Evolutionary conservation across 2,113 vertebrate genomes (phyloP).

Genomic region (Garra rufa): DNA sequence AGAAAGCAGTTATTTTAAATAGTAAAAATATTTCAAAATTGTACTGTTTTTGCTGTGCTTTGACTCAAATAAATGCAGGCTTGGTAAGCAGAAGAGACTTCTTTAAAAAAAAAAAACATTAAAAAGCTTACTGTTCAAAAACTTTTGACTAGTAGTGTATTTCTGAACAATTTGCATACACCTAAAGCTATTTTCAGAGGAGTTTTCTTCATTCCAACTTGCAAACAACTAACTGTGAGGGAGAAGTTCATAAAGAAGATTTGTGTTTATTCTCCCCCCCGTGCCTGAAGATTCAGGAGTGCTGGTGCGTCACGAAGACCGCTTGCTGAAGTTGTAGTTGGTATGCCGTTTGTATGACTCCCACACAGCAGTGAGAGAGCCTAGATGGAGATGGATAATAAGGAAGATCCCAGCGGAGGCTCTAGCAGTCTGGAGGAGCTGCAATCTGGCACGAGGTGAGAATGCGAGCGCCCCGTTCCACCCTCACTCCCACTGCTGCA

Average conservation of each 20-base stretch:
- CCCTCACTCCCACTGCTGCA: conserved; percentile 33
- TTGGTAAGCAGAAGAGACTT: no score
- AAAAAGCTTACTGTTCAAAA: no score
- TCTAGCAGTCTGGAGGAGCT: conserved; percentile 16
- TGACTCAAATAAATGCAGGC: no score
- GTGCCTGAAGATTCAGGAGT: neutral
- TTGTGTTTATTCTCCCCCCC: neutral
- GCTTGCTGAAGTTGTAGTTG: conserved; percentile 9
- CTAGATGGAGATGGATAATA: conserved; percentile 13
- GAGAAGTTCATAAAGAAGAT: neutral
- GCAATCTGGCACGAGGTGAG: conserved; percentile 30
- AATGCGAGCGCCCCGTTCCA: neutral
- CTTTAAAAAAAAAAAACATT: no score
- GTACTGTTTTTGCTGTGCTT: no score
- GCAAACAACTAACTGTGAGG: neutral
- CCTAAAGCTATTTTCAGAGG: conserved; percentile 14
- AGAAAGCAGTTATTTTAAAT: no score
- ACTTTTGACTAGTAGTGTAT: neutral
- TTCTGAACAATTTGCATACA: conserved; percentile 39
- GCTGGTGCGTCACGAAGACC: neutral
- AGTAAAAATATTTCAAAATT: no score
- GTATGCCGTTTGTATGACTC: conserved; percentile 21
- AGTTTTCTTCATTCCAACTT: neutral
- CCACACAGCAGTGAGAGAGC: conserved; percentile 19
- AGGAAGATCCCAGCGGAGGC: conserved; percentile 2